Conservation (phyloP, 2,888 invertebrate species). For the Empis stercorea region DNA sequence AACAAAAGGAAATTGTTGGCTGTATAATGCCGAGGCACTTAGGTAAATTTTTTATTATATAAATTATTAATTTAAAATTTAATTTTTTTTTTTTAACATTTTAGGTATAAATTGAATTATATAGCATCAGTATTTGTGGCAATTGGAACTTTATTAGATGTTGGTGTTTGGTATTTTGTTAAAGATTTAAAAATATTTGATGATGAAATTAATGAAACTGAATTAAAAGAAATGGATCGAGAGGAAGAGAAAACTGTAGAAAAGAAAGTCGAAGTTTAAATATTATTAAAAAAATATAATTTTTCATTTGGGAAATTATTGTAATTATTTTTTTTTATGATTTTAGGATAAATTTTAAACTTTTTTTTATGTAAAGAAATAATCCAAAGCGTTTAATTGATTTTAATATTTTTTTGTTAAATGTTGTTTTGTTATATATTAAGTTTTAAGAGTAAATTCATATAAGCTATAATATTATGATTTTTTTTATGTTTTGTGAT, state of each 20-base stretch:
- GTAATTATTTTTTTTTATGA: no score
- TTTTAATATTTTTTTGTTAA: no score
- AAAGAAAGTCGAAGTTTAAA: slow-evolving; percentile 31
- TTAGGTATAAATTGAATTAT: slow-evolving; percentile 48
- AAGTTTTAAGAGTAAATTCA: no score
- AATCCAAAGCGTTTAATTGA: no score
- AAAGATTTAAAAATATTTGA: slow-evolving; percentile 57
- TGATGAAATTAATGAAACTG: slow-evolving; percentile 39
- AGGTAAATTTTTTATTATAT: slow-evolving; percentile 19
- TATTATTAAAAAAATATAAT: no score
- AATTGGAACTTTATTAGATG: slow-evolving; percentile 51
- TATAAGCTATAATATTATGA: no score
- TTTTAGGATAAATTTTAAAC: no score
- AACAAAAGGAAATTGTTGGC: slow-evolving; percentile 59
- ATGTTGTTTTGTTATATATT: no score
- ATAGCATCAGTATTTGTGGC: slow-evolving; percentile 51
- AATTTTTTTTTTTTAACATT: not conserved
- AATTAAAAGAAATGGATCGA: slow-evolving; percentile 28
- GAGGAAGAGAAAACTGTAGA: slow-evolving; percentile 28
- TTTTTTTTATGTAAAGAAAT: no score
- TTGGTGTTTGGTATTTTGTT: slow-evolving; percentile 54
- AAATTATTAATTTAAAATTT: not conserved
- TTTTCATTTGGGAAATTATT: no score
- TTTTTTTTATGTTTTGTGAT: no score
- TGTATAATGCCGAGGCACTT: slow-evolving; percentile 52